Base-by-base conservation (phyloP, 2,113 vertebrate species). In the Trochalopteron elliotii region DNA sequence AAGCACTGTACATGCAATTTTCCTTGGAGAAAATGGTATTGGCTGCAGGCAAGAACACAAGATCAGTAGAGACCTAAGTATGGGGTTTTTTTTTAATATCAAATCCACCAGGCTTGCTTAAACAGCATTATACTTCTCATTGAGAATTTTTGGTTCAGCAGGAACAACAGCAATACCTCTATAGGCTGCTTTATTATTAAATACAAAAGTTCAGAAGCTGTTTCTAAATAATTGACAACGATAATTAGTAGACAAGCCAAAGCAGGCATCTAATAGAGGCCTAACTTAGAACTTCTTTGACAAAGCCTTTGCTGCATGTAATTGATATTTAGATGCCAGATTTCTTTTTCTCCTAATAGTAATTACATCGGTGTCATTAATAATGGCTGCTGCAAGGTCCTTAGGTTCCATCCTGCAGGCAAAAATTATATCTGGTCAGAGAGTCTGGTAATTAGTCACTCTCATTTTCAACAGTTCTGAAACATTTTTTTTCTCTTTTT, bases 351-450 rank as follows among this genome's bases (percentile, higher is more conserved):
- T 93, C 49, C 85, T 96, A 94, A 88, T 92, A 91, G 89, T 96
- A 97, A 97, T 97, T 97, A 90, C 95, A 97, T 78, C 27, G 50
- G 49, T 72, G 77, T 89, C 96, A 97, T 97, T 97, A 96, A 97
- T 96, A 98, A 97, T 80, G 83, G 68, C 84, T 96, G 22, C 45
- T 95, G 70, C 65, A 96, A 96, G 65, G 89, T 68, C 68, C 37
- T 95, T 81, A 67, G 59, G 55, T 96, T 97, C 68, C 63, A 56
- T 97, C 80, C 93, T 93, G 72, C 82, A 95, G 80, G 84, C 70
- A 97, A 97, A 97, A 93, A 96, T 86, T 80, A 23, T 91, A 96
- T 96, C 83, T 97, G 90, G 92, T 84, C 93, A 97, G 86, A 96
- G 78, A 95, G 85, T 67, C 64, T 97, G 30, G 63, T 95, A 97